Evolutionary conservation across 30 jellyfish, hydroid and myxozoan genomes (phyloP), one percentile per base, ranked within the genome.

Genomic region (Chrysaora quinquecirrha): DNA sequence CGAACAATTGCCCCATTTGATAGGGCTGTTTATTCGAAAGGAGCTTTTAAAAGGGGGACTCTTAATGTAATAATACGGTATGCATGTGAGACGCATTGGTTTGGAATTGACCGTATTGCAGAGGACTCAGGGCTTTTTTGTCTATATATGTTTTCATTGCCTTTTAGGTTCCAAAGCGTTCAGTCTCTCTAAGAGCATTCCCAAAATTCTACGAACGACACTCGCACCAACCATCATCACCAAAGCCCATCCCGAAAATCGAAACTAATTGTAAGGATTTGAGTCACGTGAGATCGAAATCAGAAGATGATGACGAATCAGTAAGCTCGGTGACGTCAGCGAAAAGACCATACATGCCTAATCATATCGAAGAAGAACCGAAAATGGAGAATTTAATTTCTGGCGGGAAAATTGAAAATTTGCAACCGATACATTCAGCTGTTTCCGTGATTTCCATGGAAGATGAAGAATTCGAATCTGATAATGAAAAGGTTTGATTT

Each of bases 401-500:
- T 11, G 87, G 90, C 1, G 91, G 90, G 23, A 70, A 66, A 47
- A 87, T 87, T 30, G 96, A 87, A 47, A 69, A 73, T 35, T 64
- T 87, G 64, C 90, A 87, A 24, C 96, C 99, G 27, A 28, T 82
- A 19, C 81, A 87, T 34, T 67, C 95, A 64, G 99, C 99, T 4
- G 88, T 84, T 34, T 82, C 99, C 1, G 99, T 94, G 38, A 94
- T 94, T 20, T 94, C 99, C 6, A 87, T 87, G 97, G 99, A 94
- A 48, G 99, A 94, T 68, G 96, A 94, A 31, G 99, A 94, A 64
- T 94, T 94, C 73, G 97, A 94, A 22, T 61, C 85, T 1, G 99
- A 88, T 48, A 79, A 87, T 35, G 99, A 94, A 56, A 87, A 84
- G 85, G 96, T 87, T 60, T 48, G 87, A 16, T n/a, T n/a, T n/a